Evolutionary conservation across 2,113 vertebrate genomes (phyloP).

Genomic region (Nesoenas mayeri): DNA sequence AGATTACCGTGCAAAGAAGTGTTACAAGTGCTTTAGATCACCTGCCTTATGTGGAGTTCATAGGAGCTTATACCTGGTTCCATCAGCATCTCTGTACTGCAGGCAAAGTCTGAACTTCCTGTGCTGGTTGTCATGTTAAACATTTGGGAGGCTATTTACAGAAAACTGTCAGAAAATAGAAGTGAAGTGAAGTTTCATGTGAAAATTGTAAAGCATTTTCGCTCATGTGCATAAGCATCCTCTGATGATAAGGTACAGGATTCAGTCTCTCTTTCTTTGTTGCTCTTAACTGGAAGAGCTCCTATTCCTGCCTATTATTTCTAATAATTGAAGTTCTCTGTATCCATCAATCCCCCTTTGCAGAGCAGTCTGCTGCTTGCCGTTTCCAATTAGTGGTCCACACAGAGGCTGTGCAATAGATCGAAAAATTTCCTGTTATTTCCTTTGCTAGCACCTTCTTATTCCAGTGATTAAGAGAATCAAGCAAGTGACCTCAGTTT

Average conservation of each 20-base stretch:
- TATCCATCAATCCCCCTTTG: neutral
- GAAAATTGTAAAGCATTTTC: neutral
- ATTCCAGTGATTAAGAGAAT: neutral
- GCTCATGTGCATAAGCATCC: neutral
- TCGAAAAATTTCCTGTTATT: neutral
- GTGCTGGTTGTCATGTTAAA: rapidly evolving
- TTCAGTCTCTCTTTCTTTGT: neutral
- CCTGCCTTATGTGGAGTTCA: neutral
- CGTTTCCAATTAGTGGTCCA: neutral
- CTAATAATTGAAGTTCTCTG: neutral
- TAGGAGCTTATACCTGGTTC: neutral
- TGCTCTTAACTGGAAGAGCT: neutral
- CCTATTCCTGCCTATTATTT: neutral
- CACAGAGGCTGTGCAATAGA: neutral
- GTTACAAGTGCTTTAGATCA: neutral
- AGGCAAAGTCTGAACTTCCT: neutral
- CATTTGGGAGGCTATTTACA: neutral
- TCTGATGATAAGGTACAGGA: neutral
- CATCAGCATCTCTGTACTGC: neutral
- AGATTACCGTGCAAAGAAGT: neutral
- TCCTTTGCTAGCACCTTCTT: neutral
- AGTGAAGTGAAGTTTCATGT: neutral
- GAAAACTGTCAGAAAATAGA: neutral
- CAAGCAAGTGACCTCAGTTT: neutral
- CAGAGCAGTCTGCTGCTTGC: neutral